Conservation (phyloP, 2,888 invertebrate genomes). For the Cistogaster globosa region DNA sequence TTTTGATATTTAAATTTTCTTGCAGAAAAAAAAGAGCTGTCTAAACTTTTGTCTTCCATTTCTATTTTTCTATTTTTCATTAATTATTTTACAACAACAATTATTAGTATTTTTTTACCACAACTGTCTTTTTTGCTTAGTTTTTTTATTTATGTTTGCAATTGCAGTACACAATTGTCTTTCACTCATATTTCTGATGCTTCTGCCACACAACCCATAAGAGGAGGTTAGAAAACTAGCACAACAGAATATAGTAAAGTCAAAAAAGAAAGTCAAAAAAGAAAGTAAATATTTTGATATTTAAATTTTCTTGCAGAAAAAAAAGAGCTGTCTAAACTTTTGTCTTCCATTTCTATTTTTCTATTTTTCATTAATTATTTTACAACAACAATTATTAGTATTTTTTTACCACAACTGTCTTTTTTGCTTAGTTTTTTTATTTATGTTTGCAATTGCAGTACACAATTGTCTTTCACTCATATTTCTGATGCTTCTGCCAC, state of each 20-base stretch:
- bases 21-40: neutral
- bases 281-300: too few relatives aligned
- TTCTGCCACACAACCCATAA: conserved; percentile 18
- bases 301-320: neutral
- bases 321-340: too few relatives aligned
- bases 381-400: too few relatives aligned
- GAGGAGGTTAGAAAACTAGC: neutral
- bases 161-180: conserved; percentile 2
- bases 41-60: too few relatives aligned
- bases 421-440: neutral
- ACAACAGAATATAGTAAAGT: neutral
- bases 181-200: conserved; percentile 20
- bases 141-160: neutral
- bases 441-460: neutral
- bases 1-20: too few relatives aligned
- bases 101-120: too few relatives aligned
- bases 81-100: too few relatives aligned
- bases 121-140: neutral
- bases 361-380: too few relatives aligned
- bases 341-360: too few relatives aligned
- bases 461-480: conserved; percentile 24
- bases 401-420: too few relatives aligned
- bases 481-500: conserved; percentile 22
- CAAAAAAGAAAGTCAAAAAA: too few relatives aligned
- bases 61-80: too few relatives aligned